Evolutionary conservation across 2,888 invertebrate species (phyloP), one percentile per base, ranked within the genome.

Genomic region (Dynastes maya): DNA sequence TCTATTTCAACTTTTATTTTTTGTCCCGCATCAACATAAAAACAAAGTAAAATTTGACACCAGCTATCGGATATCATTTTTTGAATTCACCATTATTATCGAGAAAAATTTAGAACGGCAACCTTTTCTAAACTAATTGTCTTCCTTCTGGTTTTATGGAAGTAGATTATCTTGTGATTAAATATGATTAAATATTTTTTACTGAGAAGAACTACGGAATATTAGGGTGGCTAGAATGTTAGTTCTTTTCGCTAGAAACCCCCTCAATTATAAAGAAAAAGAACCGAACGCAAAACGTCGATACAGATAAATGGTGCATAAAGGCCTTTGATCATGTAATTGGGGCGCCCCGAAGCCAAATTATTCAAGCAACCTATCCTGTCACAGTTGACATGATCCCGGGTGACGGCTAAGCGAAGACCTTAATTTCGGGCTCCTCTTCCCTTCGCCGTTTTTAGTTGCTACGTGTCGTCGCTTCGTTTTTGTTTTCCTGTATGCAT

Each of bases 381-480:
- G 74, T 78, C 75, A 78, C 75, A 78, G 40, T 75, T 78, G 78
- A 78, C 75, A 67, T 61, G 78, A 68, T 67, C 53, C 75, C n/a
- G n/a, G n/a, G n/a, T 75, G 61, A 70, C 63, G 67, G 65, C 67
- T 45, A 55, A 68, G 74, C 75, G 75, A 76, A 77, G 65, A 75
- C 51, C 63, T 55, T 58, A 74, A 68, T 67, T 78, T 74, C 67
- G 45, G 49, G 8, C 40, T 53, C 53, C 40, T 49, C 67, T 51
- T 32, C 40, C 58, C 71, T 71, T 22, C 53, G 71, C 55, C 71
- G 71, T 55, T 72, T 58, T 67, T 16, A 37, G 72, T 22, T 61
- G 58, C 58, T 55, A 72, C 58, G 72, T 8, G n/a, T n/a, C 32
- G 45, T 72, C 40, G 72, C 58, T 72, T 58, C 55, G 72, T 72